Conservation (phyloP, 2,888 invertebrate genomes). For the Ctenicera cuprea region DNA sequence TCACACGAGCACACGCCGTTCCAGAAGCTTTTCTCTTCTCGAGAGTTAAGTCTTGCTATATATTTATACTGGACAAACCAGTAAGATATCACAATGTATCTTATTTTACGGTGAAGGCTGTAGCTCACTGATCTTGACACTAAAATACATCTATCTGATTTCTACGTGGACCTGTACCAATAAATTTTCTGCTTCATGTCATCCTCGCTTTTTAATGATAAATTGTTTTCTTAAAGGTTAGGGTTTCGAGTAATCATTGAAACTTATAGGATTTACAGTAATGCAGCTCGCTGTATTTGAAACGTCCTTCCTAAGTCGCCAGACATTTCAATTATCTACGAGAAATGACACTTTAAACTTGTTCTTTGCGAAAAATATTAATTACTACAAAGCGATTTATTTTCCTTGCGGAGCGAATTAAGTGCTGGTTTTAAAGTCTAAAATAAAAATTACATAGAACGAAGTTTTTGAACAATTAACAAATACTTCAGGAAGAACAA, state of each 20-base stretch:
- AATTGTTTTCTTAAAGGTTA: conserved; percentile 38
- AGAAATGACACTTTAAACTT: background rate
- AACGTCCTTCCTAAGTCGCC: background rate
- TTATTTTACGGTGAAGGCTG: conserved; percentile 36
- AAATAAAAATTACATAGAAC: too few relatives aligned
- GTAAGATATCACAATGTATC: conserved; percentile 33
- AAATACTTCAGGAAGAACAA: background rate
- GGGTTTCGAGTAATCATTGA: conserved; percentile 9
- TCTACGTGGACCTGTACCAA: conserved; percentile 32
- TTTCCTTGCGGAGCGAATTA: too few relatives aligned
- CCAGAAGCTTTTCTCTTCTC: conserved; percentile 13
- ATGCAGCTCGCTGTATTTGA: conserved; percentile 8
- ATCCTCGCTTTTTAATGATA: conserved; percentile 43
- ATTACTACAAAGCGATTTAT: background rate
- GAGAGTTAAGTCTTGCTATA: conserved; percentile 29
- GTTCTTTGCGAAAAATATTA: conserved; percentile 1
- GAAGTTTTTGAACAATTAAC: too few relatives aligned
- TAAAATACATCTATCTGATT: conserved; percentile 44
- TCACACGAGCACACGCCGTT: conserved; percentile 1
- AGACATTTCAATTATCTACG: conserved; percentile 12
- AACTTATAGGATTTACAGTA: conserved; percentile 15
- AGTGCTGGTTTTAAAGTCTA: too few relatives aligned
- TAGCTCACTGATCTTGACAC: conserved; percentile 46
- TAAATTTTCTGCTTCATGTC: conserved; percentile 40
- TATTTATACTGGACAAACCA: conserved; percentile 34